Conservation (phyloP, 23 tunicate species). For the Ascidia mentula region DNA sequence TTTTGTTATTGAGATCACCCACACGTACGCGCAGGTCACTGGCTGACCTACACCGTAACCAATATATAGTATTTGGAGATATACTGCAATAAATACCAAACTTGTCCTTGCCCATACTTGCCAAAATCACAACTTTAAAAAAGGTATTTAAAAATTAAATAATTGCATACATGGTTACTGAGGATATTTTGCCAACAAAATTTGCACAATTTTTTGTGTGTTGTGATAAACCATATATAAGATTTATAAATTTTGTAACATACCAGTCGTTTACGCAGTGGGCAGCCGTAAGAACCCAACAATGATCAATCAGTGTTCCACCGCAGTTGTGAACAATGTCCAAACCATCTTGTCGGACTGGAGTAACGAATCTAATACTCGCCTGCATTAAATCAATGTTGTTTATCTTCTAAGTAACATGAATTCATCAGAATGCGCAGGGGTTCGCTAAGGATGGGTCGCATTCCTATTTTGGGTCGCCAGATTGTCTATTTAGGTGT, state of each 20-base stretch:
- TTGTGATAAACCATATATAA: neutral
- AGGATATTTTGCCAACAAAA: neutral
- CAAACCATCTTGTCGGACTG: conserved; percentile 25
- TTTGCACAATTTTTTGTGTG: neutral
- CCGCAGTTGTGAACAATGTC: conserved; percentile 79
- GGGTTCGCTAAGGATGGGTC: no score
- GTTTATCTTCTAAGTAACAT: no score
- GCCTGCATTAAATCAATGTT: conserved; percentile 37
- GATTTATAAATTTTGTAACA: neutral
- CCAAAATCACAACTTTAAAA: neutral
- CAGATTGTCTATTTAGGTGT: no score
- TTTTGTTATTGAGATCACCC: conserved; percentile 71
- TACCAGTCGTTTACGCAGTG: conserved; percentile 83
- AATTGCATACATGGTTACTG: no score
- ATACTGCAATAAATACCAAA: neutral
- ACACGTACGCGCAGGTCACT: conserved; percentile 61
- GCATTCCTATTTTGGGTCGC: no score
- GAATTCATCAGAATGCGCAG: no score
- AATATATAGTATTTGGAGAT: no score
- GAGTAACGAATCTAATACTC: conserved; percentile 53
- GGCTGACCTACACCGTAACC: no score
- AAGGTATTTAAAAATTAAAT: no score
- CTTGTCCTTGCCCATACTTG: neutral
- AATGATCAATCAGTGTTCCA: conserved; percentile 75
- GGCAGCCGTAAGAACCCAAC: conserved; percentile 92